Base-by-base conservation (phyloP, 2,797 vertebrate genomes). In the Sebastes steindachneri region DNA sequence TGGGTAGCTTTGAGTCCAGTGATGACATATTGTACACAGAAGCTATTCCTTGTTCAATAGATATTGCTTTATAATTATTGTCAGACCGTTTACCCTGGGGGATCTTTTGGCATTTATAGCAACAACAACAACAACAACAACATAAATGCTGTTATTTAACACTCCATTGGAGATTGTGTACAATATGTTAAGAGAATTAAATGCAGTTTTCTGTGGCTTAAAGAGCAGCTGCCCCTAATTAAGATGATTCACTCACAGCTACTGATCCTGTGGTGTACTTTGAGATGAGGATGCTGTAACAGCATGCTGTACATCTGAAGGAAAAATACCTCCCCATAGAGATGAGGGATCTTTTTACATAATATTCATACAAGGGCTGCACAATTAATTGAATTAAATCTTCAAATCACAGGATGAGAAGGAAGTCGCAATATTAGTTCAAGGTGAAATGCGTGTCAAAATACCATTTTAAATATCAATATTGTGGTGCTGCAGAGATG, bases 21-120 rank as follows among this genome's bases (percentile, higher is more conserved):
- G 67, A 73, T 77, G 75, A 84, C 86, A 83, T 28, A 77, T 79
- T 66, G 54, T 81, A 79, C 62, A 70, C 37, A 62, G 25, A 68
- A 14, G 60, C 41, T 31, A 17, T 21, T 74, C n/a, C 5, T 75
- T 63, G 17, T 62, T 23, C 10, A 48, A 45, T 29, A 35, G 3
- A 60, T 54, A 2, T 10, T 10, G 9, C 1, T 67, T 3, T 45
- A 45, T 45, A 1, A 17, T 45, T n/a, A n/a, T 28, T 29, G 2
- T 45, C 9, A 37, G 2, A 7, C 7, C 25, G 7, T 68, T 66
- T 12, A 17, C 4, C 1, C 0, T 4, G 3, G 1, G 7, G 7
- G 15, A 8, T 48, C 41, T 23, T 19, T 59, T n/a, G 3, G 2
- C 6, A 26, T 33, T 19, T 14, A 12, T 15, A 1, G 10, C 35